phyloP scores from a whole-genome alignment of 2,113 vertebrate species.

The Notothenia rossii region DNA sequence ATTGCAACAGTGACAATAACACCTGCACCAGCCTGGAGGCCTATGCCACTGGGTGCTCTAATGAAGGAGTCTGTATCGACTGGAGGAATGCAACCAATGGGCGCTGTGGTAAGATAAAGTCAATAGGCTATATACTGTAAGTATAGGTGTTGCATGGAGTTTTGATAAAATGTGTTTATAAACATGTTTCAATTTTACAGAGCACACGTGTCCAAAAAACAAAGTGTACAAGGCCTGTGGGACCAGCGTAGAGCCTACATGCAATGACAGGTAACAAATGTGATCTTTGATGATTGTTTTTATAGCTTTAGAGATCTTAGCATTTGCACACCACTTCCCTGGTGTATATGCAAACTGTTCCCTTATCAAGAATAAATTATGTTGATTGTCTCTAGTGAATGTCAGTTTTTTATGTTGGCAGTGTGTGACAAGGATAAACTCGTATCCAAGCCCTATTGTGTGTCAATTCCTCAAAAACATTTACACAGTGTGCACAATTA shows the following conservation, averaged over 20 bases:
- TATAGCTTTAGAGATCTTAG: not conserved
- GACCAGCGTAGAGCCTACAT: constrained; percentile 79
- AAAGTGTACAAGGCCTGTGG: constrained; percentile 88
- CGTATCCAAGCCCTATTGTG: not conserved
- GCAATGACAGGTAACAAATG: constrained; percentile 82
- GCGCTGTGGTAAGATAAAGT: constrained; percentile 85
- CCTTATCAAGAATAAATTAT: not conserved
- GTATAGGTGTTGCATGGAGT: not conserved
- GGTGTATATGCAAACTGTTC: not conserved
- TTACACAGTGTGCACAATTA: too few species aligned
- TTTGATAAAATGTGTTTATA: not conserved
- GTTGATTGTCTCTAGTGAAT: not conserved
- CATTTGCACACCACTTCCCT: not conserved
- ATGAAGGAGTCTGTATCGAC: constrained; percentile 85
- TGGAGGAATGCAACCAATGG: constrained; percentile 87
- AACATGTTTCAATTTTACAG: constrained; percentile 72
- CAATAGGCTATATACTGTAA: too few species aligned
- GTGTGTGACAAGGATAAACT: not conserved
- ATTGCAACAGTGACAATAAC: constrained; percentile 63
- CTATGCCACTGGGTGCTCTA: constrained; percentile 87
- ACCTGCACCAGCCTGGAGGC: constrained; percentile 87
- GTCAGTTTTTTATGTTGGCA: not conserved
- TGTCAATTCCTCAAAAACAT: not conserved
- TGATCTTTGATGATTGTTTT: not conserved
- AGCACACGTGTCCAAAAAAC: constrained; percentile 80